A percentile compares a stretch with the other conserved stretches of the same genome.
Evolutionary conservation across 2,113 vertebrate species (phyloP).

Genomic region (Apodemus speciosus): DNA sequence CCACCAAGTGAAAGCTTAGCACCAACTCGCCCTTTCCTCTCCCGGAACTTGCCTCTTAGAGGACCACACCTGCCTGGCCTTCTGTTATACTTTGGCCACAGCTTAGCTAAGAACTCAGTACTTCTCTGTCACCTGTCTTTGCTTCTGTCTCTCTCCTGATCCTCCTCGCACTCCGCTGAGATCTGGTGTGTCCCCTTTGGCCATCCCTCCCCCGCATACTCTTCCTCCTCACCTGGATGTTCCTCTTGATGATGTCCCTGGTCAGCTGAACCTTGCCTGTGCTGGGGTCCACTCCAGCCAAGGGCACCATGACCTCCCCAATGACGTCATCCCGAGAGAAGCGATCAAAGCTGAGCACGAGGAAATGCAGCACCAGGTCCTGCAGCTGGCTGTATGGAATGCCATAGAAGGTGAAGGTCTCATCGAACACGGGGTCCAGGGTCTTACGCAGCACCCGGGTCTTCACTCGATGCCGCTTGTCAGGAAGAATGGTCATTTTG

Average conservation of each 20-base stretch:
- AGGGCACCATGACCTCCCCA: constrained; percentile 94
- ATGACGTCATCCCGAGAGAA: constrained; percentile 97
- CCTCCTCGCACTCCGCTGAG: not conserved
- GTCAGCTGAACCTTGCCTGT: constrained; percentile 94
- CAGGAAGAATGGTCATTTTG: constrained; percentile 98
- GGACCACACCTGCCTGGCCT: not conserved
- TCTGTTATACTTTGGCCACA: not conserved
- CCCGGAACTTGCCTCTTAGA: not conserved
- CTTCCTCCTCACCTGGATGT: constrained; percentile 90
- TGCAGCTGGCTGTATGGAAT: constrained; percentile 95
- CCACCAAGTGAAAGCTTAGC: not conserved
- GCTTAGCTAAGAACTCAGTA: not conserved
- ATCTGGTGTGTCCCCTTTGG: not conserved
- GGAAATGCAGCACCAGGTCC: constrained; percentile 96
- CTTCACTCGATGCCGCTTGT: constrained; percentile 97
- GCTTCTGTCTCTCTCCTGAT: not conserved
- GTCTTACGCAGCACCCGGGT: constrained; percentile 96
- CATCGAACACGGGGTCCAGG: constrained; percentile 94
- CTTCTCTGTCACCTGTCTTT: not conserved
- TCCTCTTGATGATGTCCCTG: constrained; percentile 95
- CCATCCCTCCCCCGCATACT: not conserved
- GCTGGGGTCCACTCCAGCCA: constrained; percentile 95
- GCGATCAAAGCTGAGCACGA: constrained; percentile 97
- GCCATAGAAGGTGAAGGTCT: constrained; percentile 98
- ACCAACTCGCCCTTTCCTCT: not conserved